A percentile compares a stretch with the other conserved stretches of the same genome.
These are phyloP conservation scores for Peromyscus eremicus DNA, from an alignment of 2,797 vertebrate species.

Conservation along the genomic window DNA sequence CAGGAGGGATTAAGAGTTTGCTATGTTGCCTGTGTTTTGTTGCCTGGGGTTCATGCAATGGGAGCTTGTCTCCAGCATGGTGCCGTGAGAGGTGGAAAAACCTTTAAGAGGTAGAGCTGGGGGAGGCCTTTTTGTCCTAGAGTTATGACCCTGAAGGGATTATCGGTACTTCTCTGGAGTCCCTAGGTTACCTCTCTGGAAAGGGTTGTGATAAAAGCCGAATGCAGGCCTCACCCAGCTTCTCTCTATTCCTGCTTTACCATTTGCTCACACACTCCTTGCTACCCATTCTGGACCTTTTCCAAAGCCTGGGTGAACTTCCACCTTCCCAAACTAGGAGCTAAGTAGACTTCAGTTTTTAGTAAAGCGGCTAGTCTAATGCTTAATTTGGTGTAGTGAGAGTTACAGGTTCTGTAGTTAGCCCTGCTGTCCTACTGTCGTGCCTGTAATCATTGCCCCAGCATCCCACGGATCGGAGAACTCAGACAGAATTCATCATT, in stretches of 20 bases:
- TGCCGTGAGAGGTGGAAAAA: not conserved
- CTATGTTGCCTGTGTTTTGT: not conserved
- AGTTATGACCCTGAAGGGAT: not conserved
- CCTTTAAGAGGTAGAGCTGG: not conserved
- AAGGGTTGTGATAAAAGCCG: not conserved
- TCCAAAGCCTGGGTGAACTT: not conserved
- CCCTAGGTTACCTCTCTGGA: not conserved
- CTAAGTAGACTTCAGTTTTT: not conserved
- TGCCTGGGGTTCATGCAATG: not conserved
- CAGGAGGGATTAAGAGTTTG: not conserved
- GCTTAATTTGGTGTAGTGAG: not conserved
- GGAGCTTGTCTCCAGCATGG: not conserved
- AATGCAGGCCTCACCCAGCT: not conserved
- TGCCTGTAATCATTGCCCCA: not conserved
- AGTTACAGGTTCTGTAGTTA: not conserved
- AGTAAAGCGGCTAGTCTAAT: not conserved
- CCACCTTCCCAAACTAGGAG: not conserved
- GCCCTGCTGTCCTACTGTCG: accelerated
- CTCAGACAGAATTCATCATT: not conserved
- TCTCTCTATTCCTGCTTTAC: not conserved
- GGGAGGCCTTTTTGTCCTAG: too few relatives aligned
- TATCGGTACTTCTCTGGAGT: not conserved
- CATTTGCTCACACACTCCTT: not conserved
- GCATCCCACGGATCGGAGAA: not conserved
- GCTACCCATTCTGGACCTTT: not conserved